A percentile compares a stretch with the other conserved stretches of the same genome.
Conservation (phyloP, 2,888 invertebrate species). For the Euzophera pinguis region DNA sequence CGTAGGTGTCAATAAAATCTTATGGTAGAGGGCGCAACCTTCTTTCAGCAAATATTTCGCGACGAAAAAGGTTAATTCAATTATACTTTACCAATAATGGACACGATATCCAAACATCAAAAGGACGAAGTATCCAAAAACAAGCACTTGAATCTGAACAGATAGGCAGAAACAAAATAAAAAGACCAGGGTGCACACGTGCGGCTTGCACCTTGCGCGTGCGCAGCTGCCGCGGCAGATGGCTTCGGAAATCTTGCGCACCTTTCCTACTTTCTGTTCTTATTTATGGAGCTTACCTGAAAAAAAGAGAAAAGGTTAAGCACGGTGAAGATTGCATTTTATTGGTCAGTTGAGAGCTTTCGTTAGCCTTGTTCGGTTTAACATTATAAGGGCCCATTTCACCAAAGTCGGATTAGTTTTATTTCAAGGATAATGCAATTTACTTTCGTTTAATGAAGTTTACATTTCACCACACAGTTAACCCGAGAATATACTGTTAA, state of each 20-base stretch:
- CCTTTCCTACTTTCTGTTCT: conserved; percentile 33
- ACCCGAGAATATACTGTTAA: no score
- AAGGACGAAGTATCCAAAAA: background rate
- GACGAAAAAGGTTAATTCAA: no score
- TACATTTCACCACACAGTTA: no score
- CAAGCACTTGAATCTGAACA: conserved; percentile 20
- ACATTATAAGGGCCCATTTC: no score
- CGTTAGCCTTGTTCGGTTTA: no score
- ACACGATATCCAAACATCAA: background rate
- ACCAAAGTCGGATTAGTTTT: no score
- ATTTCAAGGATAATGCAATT: no score
- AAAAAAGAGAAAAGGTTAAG: conserved; percentile 15
- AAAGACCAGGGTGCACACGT: conserved; percentile 39
- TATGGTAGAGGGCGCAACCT: no score
- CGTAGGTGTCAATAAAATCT: no score
- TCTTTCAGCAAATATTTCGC: no score
- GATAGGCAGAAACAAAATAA: conserved; percentile 30
- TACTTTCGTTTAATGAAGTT: no score
- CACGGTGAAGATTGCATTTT: background rate
- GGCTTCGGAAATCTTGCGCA: conserved; percentile 31
- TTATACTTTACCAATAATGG: background rate
- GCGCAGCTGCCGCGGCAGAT: conserved; percentile 47
- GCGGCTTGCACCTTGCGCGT: conserved; percentile 54
- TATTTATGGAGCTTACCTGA: conserved; percentile 21
- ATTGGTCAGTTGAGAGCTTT: background rate